Conservation (phyloP, 1,140 invertebrate genomes). For the Heterodera carotae region DNA sequence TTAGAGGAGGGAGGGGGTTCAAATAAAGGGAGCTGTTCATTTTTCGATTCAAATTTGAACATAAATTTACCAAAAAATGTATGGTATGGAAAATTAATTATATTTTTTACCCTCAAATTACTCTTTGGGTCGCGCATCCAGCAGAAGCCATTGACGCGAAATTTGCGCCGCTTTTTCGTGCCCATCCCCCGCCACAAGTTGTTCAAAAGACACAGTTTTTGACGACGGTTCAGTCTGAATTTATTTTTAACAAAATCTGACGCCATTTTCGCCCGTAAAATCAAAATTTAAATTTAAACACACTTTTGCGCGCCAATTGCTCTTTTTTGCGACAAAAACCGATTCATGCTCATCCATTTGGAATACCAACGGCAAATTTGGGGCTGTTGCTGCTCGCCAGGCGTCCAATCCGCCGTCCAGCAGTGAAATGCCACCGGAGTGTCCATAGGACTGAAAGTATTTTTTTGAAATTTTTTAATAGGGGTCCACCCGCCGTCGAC, state of each 20-base stretch:
- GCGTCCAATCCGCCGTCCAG: slow-evolving; percentile 47
- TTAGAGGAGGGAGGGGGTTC: no score
- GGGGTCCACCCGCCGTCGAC: slow-evolving; percentile 36
- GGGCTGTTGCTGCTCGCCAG: slow-evolving; percentile 16
- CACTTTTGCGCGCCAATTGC: slow-evolving; percentile 8
- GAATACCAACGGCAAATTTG: slow-evolving; percentile 30
- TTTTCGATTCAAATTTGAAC: no score
- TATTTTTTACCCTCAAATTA: slow-evolving; percentile 58
- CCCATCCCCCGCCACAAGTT: slow-evolving; percentile 29
- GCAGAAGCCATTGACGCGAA: slow-evolving; percentile 25
- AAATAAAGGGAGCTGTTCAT: no score
- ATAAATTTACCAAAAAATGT: no score
- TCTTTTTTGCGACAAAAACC: slow-evolving; percentile 1
- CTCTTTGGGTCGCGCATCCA: slow-evolving; percentile 48
- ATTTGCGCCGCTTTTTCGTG: slow-evolving; percentile 16
- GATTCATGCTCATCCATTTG: slow-evolving; percentile 10
- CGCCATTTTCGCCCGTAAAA: no score
- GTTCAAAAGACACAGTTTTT: slow-evolving; percentile 2
- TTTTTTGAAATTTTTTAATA: slow-evolving; percentile 3
- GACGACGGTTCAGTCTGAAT: slow-evolving; percentile 9
- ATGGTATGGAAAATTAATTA: no score
- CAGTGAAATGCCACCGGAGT: slow-evolving; percentile 53
- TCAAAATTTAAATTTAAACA: background rate
- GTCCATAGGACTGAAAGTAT: slow-evolving; percentile 52
- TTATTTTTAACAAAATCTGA: no score